Percentiles rank a stretch among this genome's conserved stretches.
phyloP scores from a whole-genome alignment of 2,888 invertebrate genomes.

The Pristionchus japonicus region DNA sequence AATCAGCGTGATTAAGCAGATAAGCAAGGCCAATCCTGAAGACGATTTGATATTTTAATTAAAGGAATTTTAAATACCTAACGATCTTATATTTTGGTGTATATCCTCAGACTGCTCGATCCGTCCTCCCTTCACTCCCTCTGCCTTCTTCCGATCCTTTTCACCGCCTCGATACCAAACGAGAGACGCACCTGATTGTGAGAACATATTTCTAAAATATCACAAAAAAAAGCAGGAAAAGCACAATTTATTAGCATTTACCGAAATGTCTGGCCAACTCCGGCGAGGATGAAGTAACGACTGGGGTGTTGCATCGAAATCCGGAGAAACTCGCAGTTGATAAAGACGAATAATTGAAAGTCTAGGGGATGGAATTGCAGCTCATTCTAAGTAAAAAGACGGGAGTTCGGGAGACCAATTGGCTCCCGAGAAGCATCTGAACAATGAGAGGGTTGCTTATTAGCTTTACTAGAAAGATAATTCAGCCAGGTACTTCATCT shows the following conservation, averaged over 20 bases:
- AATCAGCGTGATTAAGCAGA: too few species aligned
- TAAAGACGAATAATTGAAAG: not conserved
- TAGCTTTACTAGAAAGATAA: not conserved
- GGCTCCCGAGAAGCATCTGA: constrained; percentile 16
- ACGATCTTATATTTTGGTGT: too few species aligned
- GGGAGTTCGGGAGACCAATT: not conserved
- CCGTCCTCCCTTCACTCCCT: not conserved
- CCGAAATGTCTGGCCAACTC: not conserved
- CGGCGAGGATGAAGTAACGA: not conserved
- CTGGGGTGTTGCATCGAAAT: not conserved
- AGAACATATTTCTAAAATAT: not conserved
- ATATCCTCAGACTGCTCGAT: not conserved
- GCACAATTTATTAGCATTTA: not conserved
- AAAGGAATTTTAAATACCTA: too few species aligned
- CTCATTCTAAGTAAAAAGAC: not conserved
- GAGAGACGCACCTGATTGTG: not conserved
- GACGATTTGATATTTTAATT: too few species aligned
- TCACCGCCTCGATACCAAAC: not conserved
- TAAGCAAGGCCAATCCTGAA: too few species aligned
- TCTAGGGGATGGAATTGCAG: not conserved
- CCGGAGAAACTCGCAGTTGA: too few species aligned
- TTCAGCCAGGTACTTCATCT: not conserved
- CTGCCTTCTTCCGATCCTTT: not conserved
- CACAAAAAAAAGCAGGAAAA: too few species aligned
- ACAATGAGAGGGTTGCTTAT: not conserved